Percentiles rank a stretch among this genome's conserved stretches.
Conservation (phyloP, 2,888 invertebrate species). For the Sarcophaga variegata region DNA sequence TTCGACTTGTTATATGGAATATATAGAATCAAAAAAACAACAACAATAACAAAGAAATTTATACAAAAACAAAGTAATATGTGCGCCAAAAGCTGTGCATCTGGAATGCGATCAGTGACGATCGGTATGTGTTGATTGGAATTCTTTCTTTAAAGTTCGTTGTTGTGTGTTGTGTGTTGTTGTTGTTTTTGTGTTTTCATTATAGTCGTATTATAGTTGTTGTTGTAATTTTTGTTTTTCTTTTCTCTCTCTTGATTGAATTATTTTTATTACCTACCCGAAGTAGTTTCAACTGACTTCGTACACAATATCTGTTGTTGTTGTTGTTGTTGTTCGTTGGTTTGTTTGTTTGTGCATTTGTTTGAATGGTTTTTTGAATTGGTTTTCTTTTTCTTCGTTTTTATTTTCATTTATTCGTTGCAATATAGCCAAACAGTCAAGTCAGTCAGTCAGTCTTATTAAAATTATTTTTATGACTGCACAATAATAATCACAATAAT, state of each 20-base stretch:
- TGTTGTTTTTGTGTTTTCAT: background rate
- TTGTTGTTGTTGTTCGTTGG: background rate
- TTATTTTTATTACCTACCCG: constrained; percentile 71
- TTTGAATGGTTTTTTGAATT: background rate
- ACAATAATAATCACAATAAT: constrained; percentile 3
- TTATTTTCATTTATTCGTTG: constrained; percentile 19
- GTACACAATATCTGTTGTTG: background rate
- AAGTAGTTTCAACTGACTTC: background rate
- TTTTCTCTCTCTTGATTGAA: constrained; percentile 70
- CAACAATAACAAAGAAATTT: constrained; percentile 5
- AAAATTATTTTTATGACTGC: constrained; percentile 62
- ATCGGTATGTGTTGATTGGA: constrained; percentile 73
- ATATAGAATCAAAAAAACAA: background rate
- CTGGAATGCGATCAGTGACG: constrained; percentile 73
- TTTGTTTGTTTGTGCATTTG: constrained; percentile 9
- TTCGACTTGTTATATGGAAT: background rate
- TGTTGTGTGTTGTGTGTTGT: background rate
- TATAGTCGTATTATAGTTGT: background rate
- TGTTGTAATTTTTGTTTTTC: constrained; percentile 15
- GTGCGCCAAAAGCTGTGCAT: constrained; percentile 63
- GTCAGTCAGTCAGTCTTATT: constrained; percentile 45
- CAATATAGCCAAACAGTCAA: background rate
- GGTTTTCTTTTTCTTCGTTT: constrained; percentile 2
- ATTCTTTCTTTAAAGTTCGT: constrained; percentile 61
- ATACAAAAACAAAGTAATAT: constrained; percentile 23